Percentiles rank a stretch among this genome's conserved stretches.
phyloP scores from a whole-genome alignment of 1,140 invertebrate species.

The Drosophila jambulina region DNA sequence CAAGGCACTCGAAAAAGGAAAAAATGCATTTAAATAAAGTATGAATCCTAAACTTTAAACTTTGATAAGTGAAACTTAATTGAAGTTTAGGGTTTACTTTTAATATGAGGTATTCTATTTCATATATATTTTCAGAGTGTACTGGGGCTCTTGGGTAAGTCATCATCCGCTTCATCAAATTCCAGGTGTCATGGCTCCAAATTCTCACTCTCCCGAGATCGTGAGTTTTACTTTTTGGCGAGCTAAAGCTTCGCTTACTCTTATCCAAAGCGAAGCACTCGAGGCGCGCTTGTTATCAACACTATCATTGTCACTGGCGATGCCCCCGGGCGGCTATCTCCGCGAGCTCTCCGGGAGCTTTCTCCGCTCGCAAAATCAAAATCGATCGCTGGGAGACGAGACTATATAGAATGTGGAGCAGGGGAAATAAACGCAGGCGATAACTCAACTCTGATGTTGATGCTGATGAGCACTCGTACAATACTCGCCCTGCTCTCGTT shows the following conservation, averaged over 20 bases:
- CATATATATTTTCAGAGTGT: neutral
- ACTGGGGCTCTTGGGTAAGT: neutral
- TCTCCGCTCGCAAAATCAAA: slow-evolving; percentile 44
- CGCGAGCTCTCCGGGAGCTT: slow-evolving; percentile 22
- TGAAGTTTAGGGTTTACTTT: neutral
- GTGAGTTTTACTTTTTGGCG: slow-evolving; percentile 54
- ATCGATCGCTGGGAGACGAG: slow-evolving; percentile 4
- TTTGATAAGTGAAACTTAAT: neutral
- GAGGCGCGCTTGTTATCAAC: slow-evolving; percentile 60
- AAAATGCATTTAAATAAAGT: neutral
- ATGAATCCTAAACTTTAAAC: neutral
- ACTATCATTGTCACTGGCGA: slow-evolving; percentile 55
- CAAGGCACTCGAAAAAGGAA: neutral
- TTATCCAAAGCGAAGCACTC: slow-evolving; percentile 59
- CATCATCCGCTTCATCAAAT: slow-evolving; percentile 12
- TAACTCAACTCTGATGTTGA: slow-evolving; percentile 67
- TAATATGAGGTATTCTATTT: no score
- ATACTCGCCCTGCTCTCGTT: slow-evolving; percentile 31
- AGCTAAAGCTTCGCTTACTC: slow-evolving; percentile 32
- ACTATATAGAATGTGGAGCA: slow-evolving; percentile 18
- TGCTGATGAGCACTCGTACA: slow-evolving; percentile 32
- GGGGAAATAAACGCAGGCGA: slow-evolving; percentile 40
- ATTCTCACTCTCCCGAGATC: slow-evolving; percentile 41
- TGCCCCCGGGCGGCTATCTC: slow-evolving; percentile 13
- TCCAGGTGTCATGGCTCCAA: slow-evolving; percentile 39